Conservation (phyloP, 2,888 invertebrate species). For the Lysandra coridon region DNA sequence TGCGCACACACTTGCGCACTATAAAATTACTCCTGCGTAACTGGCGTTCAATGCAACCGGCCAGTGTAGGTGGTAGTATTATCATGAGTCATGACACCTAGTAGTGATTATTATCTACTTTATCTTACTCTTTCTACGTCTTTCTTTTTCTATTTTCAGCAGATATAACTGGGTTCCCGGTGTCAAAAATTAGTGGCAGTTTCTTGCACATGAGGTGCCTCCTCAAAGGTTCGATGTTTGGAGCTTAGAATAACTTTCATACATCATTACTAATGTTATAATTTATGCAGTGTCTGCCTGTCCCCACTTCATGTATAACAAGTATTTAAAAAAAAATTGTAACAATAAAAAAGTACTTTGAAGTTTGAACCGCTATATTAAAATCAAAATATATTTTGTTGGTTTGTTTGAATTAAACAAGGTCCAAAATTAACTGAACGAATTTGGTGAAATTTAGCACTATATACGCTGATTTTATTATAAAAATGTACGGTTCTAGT, state of each 20-base stretch:
- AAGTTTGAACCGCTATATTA: background rate
- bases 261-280: background rate
- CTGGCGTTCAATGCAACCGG: no score
- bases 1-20: no score
- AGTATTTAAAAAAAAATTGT: no score
- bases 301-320: no score
- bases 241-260: background rate
- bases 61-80: no score
- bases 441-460: no score
- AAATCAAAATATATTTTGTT: background rate
- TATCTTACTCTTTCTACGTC: no score
- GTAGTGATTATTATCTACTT: no score
- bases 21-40: no score
- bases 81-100: no score
- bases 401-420: background rate
- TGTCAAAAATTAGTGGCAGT: constrained; percentile 64
- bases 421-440: no score
- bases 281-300: no score
- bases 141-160: constrained; percentile 51
- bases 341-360: background rate
- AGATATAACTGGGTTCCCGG: constrained; percentile 67
- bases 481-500: background rate
- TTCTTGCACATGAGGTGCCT: constrained; percentile 72
- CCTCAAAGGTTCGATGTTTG: constrained; percentile 66
- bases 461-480: background rate